These are phyloP conservation scores for Notodonta ziczac DNA, from an alignment of 2,888 invertebrate species.

Conservation along the genomic window DNA sequence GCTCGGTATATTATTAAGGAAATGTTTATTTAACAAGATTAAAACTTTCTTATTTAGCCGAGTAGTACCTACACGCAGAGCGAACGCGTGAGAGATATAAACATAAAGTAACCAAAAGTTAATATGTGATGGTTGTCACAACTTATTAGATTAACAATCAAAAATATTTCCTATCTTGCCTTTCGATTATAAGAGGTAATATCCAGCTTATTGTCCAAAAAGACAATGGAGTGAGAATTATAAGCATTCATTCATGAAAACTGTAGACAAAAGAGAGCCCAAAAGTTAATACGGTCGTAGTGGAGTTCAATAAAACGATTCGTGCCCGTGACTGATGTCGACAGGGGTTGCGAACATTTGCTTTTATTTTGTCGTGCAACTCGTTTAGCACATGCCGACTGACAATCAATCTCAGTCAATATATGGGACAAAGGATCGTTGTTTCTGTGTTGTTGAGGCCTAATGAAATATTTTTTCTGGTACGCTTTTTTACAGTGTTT, in stretches of 20 bases:
- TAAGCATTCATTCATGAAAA: not conserved
- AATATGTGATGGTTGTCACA: not conserved
- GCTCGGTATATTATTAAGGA: constrained; percentile 8
- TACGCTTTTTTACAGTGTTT: constrained; percentile 43
- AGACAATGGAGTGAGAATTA: too few species aligned
- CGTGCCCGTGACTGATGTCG: constrained; percentile 69
- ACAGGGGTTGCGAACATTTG: constrained; percentile 74
- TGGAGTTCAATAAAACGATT: constrained; percentile 73
- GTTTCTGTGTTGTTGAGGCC: constrained; percentile 66
- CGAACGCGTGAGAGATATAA: constrained; percentile 40
- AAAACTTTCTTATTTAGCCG: constrained; percentile 29
- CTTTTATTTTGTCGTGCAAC: constrained; percentile 76
- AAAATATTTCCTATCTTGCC: too few species aligned
- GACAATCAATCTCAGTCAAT: constrained; percentile 83
- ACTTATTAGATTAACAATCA: not conserved
- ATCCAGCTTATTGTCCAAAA: too few species aligned
- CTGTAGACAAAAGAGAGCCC: constrained; percentile 23
- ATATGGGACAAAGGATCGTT: constrained; percentile 76
- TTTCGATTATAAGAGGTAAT: too few species aligned
- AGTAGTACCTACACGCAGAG: constrained; percentile 29
- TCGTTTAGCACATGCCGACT: constrained; percentile 79
- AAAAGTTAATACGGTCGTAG: constrained; percentile 65
- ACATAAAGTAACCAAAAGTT: constrained; percentile 54
- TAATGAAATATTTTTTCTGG: constrained; percentile 69
- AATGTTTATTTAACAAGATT: constrained; percentile 34